Conservation (phyloP, 2,113 vertebrate genomes). For the Callionymus lyra region DNA sequence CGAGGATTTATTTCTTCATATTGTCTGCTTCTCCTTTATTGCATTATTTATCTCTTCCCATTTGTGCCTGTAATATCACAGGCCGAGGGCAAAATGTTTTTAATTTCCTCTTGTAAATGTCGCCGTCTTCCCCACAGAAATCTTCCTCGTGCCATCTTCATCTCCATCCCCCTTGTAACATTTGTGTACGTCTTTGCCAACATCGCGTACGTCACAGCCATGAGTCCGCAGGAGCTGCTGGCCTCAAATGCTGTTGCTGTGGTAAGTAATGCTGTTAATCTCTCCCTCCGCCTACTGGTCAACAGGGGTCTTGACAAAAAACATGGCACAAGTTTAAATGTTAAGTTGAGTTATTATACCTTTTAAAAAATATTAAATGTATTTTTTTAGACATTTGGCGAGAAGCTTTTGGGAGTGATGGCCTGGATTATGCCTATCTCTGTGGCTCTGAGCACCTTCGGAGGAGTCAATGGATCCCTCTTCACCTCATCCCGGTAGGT, state of each 20-base stretch:
- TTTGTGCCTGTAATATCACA: too few species aligned
- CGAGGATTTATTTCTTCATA: background rate
- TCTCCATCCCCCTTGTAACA: slow-evolving; percentile 90
- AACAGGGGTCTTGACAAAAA: background rate
- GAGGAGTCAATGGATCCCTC: slow-evolving; percentile 82
- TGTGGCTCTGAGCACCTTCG: slow-evolving; percentile 87
- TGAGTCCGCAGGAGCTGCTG: slow-evolving; percentile 87
- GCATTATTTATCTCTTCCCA: background rate
- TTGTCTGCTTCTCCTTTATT: background rate
- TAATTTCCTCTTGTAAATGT: slow-evolving; percentile 19
- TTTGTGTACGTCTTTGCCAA: slow-evolving; percentile 92
- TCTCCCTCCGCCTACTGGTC: background rate
- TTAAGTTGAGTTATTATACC: too few species aligned
- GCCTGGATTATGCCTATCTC: slow-evolving; percentile 95
- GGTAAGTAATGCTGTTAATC: slow-evolving; percentile 64
- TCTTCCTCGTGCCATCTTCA: slow-evolving; percentile 88
- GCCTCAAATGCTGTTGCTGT: slow-evolving; percentile 88
- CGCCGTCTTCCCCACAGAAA: slow-evolving; percentile 64
- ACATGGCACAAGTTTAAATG: too few species aligned
- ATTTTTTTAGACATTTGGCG: slow-evolving; percentile 77
- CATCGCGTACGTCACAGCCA: slow-evolving; percentile 88
- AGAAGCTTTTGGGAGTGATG: slow-evolving; percentile 87
- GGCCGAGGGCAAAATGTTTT: background rate
- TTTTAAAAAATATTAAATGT: too few species aligned
- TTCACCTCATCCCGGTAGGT: slow-evolving; percentile 83